These are phyloP conservation scores for Smithornis capensis DNA, from an alignment of 2,113 vertebrate species.

Conservation along the genomic window DNA sequence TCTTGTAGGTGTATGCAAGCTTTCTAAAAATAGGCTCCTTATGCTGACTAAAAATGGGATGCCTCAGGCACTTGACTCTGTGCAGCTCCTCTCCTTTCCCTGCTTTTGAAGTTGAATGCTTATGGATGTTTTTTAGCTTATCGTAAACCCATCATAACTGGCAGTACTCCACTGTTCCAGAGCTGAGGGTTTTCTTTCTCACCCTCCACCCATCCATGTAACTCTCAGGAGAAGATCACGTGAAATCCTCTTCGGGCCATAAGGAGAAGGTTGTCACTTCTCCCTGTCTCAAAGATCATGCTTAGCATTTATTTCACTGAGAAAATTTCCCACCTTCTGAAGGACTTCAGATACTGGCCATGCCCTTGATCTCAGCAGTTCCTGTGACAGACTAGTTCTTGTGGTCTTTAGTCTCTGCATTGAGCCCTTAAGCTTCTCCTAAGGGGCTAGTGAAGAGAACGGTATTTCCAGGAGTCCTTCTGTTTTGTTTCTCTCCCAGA, in stretches of 20 bases:
- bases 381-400: background rate
- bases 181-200: conserved; percentile 54
- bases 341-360: background rate
- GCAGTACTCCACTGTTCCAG: background rate
- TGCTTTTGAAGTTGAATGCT: conserved; percentile 47
- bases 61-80: conserved; percentile 19
- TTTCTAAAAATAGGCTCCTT: conserved; percentile 54
- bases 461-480: background rate
- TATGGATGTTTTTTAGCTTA: conserved; percentile 52
- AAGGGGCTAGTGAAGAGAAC: background rate
- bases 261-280: background rate
- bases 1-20: background rate
- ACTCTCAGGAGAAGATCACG: background rate
- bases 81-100: conserved; percentile 29
- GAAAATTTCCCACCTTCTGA: conserved; percentile 13
- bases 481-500: background rate
- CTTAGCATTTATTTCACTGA: conserved; percentile 5
- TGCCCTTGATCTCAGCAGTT: conserved; percentile 10
- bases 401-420: background rate
- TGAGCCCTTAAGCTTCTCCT: background rate
- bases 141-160: conserved; percentile 24
- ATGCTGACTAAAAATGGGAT: conserved; percentile 3
- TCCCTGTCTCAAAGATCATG: background rate
- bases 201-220: conserved; percentile 45
- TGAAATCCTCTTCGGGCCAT: background rate